Conservation (phyloP, 2,113 vertebrate species). For the Nannospalax galili region DNA sequence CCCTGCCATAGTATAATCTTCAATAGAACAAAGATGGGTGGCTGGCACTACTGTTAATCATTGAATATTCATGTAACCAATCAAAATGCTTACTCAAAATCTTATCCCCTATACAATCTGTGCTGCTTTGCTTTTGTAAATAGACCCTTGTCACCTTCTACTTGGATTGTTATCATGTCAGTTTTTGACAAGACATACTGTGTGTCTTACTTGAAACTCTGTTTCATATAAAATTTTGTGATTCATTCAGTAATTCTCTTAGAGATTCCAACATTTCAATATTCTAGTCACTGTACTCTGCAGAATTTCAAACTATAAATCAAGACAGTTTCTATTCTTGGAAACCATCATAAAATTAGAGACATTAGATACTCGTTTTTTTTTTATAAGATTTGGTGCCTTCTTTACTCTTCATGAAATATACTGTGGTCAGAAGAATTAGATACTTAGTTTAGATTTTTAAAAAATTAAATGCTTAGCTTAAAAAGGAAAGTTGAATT, state of each 20-base stretch:
- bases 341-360: neutral
- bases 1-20: neutral
- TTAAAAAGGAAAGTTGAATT: neutral
- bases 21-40: neutral
- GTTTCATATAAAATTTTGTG: neutral
- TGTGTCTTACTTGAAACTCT: neutral
- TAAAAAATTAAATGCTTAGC: neutral
- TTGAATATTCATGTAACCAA: neutral
- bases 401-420: neutral
- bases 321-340: neutral
- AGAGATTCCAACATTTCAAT: neutral
- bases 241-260: neutral
- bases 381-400: neutral
- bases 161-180: neutral
- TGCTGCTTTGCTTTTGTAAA: neutral
- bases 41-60: neutral
- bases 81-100: neutral
- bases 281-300: neutral
- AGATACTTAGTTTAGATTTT: neutral
- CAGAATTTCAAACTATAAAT: neutral
- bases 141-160: neutral
- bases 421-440: neutral
- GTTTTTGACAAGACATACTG: neutral
- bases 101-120: neutral
- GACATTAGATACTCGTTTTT: neutral